Evolutionary conservation across 2,797 vertebrate genomes (phyloP).

Genomic region (Spheniscus humboldti): DNA sequence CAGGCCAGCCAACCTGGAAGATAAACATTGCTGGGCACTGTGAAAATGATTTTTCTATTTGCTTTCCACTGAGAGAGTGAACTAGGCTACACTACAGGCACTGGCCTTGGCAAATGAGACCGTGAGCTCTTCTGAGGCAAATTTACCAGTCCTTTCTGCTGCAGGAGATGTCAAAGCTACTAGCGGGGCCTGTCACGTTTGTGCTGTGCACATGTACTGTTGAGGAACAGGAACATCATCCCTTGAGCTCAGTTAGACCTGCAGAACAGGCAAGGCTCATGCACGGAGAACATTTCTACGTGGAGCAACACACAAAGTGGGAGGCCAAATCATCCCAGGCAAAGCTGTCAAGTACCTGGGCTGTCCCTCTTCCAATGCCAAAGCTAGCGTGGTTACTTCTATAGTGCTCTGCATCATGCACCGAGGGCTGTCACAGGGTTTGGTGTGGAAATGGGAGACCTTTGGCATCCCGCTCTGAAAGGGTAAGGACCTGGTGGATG

Average conservation of each 20-base stretch:
- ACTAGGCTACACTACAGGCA: neutral
- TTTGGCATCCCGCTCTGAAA: neutral
- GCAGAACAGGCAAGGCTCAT: neutral
- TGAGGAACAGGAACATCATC: neutral
- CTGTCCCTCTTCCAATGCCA: neutral
- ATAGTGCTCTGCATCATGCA: neutral
- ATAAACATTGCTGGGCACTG: conserved; percentile 60
- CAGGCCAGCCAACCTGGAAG: conserved; percentile 62
- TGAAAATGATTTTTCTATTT: conserved; percentile 53
- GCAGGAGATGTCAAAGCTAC: neutral
- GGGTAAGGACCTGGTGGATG: neutral
- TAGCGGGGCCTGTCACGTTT: neutral
- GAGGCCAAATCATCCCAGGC: neutral
- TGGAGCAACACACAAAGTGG: neutral
- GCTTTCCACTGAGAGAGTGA: conserved; percentile 22
- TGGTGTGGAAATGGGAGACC: neutral
- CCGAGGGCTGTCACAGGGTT: neutral
- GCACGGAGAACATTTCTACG: neutral
- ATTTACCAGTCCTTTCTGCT: neutral
- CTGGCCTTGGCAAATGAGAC: neutral
- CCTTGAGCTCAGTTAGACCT: neutral
- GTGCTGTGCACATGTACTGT: neutral
- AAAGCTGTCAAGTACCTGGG: neutral
- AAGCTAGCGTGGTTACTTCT: accelerated
- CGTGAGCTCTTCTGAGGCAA: neutral